Evolutionary conservation across 2,113 vertebrate species (phyloP).

Genomic region (Notarius lentiginosus): DNA sequence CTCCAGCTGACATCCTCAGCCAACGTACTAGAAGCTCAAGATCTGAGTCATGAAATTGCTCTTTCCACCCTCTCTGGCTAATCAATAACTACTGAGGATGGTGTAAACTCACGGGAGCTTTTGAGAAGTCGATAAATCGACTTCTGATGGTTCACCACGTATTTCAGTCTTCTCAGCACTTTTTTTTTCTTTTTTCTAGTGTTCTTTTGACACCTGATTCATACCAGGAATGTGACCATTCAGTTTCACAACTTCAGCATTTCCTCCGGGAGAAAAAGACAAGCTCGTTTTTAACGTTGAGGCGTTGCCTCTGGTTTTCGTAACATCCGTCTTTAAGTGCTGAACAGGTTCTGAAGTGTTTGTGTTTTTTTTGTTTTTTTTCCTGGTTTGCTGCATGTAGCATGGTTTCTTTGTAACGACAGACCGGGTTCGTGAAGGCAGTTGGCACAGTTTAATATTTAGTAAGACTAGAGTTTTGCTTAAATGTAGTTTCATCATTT

Average conservation of each 20-base stretch:
- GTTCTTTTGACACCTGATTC: slow-evolving; percentile 32
- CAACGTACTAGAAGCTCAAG: neutral
- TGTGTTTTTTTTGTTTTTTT: neutral
- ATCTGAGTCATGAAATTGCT: neutral
- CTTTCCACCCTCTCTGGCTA: neutral
- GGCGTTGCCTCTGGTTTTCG: slow-evolving; percentile 4
- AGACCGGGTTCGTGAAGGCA: neutral
- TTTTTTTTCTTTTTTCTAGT: neutral
- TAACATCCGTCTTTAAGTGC: slow-evolving; percentile 1
- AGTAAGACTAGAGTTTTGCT: neutral
- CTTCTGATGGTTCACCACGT: neutral
- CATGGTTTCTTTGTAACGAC: neutral
- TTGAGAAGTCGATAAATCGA: slow-evolving; percentile 7
- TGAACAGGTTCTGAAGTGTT: neutral
- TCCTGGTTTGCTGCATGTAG: neutral
- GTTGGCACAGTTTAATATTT: neutral
- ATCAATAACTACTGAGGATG: slow-evolving; percentile 5
- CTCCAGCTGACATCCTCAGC: neutral
- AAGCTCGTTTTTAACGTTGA: neutral
- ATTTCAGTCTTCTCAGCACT: neutral
- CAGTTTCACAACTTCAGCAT: slow-evolving; percentile 15
- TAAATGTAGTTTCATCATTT: neutral
- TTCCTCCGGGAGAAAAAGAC: slow-evolving; percentile 6
- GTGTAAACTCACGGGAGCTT: neutral
- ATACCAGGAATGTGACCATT: slow-evolving; percentile 38